Conservation (phyloP, 2,888 invertebrate genomes). For the Cryptophagus acutangulus region DNA sequence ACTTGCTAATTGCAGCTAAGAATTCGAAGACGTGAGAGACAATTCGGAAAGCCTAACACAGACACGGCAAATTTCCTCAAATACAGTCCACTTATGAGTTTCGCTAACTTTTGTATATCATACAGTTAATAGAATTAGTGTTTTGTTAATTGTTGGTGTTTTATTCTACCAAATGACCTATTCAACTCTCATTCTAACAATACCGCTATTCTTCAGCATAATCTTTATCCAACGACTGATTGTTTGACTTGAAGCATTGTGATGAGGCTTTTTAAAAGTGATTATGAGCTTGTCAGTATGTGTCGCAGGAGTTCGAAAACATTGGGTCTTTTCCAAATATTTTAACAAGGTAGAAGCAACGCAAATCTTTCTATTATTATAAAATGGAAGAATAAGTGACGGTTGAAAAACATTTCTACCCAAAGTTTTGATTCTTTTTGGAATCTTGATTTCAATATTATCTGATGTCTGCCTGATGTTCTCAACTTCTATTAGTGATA, state of each 20-base stretch:
- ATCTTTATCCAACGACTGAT: too few species aligned
- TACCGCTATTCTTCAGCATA: constrained; percentile 3
- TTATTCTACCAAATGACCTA: too few species aligned
- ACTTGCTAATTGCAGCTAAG: too few species aligned
- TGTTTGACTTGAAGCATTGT: constrained; percentile 5
- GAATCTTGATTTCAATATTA: constrained; percentile 13
- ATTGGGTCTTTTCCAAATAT: constrained; percentile 9
- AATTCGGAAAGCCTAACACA: too few species aligned
- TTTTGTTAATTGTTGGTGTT: too few species aligned
- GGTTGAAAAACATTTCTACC: constrained; percentile 13
- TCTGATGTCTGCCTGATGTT: constrained; percentile 8
- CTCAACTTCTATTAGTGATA: constrained; percentile 8
- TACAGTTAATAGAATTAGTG: too few species aligned
- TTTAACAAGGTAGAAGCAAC: constrained; percentile 7
- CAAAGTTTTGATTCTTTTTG: constrained; percentile 15
- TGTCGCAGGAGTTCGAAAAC: neutral
- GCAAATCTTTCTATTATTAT: constrained; percentile 7
- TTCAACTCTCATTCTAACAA: too few species aligned
- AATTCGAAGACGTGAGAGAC: too few species aligned
- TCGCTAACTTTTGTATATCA: too few species aligned
- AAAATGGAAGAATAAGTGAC: constrained; percentile 10
- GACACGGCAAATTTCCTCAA: too few species aligned
- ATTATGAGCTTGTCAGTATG: constrained; percentile 9
- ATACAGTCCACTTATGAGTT: too few species aligned
- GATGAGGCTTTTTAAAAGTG: constrained; percentile 10